These are phyloP conservation scores for Aleiodes testaceus DNA, from an alignment of 2,888 invertebrate genomes.

Conservation along the genomic window DNA sequence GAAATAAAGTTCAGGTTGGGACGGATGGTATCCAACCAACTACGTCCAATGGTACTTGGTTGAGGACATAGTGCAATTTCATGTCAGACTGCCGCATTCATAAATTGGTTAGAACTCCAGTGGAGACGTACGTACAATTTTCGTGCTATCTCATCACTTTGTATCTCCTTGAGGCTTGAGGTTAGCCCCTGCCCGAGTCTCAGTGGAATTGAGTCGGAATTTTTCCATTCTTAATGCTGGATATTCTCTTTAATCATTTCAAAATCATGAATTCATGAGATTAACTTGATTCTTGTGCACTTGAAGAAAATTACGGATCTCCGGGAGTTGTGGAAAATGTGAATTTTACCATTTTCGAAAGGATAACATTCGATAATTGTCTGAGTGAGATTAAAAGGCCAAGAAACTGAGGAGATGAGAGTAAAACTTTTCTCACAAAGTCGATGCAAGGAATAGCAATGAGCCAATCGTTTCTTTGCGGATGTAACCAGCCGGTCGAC, in stretches of 20 bases:
- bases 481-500: constrained; percentile 35
- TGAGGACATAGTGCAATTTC: constrained; percentile 63
- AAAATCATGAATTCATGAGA: not conserved
- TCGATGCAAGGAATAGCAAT: constrained; percentile 39
- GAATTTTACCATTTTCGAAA: constrained; percentile 19
- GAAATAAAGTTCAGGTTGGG: constrained; percentile 39
- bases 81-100: constrained; percentile 64
- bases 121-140: constrained; percentile 36
- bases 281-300: not conserved
- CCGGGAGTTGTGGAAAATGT: too few species aligned
- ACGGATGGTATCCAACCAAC: constrained; percentile 9
- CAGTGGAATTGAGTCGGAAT: not conserved
- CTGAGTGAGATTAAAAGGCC: constrained; percentile 21
- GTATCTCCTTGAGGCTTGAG: constrained; percentile 29
- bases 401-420: not conserved
- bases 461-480: constrained; percentile 31
- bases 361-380: constrained; percentile 20
- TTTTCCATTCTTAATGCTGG: too few species aligned
- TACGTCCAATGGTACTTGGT: constrained; percentile 49
- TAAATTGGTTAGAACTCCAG: constrained; percentile 65
- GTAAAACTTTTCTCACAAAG: constrained; percentile 20
- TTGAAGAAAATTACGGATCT: too few species aligned
- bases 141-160: constrained; percentile 27
- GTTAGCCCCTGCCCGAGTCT: not conserved
- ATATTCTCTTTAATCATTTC: too few species aligned